Evolutionary conservation across 1,140 invertebrate species (phyloP).

Genomic region (Lordiphosa collinella): DNA sequence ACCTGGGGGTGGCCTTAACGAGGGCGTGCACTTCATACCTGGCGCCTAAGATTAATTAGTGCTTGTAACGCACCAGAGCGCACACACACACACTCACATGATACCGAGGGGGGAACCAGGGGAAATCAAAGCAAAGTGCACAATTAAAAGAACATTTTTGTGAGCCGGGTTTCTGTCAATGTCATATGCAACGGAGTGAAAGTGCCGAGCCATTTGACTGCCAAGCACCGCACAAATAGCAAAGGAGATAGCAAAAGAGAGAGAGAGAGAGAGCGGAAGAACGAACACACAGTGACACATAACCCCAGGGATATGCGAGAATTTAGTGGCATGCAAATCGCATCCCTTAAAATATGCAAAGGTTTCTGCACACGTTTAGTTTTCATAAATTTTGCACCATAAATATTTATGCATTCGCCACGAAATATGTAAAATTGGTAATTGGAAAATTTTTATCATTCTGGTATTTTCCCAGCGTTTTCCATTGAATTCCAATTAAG

Average conservation of each 20-base stretch:
- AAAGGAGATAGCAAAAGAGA: background rate
- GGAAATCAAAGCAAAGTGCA: constrained; percentile 64
- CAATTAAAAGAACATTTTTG: too few relatives aligned
- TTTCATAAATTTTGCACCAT: constrained; percentile 72
- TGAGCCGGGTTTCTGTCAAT: constrained; percentile 11
- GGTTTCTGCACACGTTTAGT: constrained; percentile 60
- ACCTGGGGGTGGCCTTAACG: constrained; percentile 14
- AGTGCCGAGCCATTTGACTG: constrained; percentile 19
- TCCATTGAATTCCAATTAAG: constrained; percentile 67
- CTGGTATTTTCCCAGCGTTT: constrained; percentile 2
- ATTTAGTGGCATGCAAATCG: constrained; percentile 68
- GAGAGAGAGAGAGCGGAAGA: background rate
- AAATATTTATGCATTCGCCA: constrained; percentile 65
- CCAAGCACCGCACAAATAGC: background rate
- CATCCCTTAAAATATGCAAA: constrained; percentile 69
- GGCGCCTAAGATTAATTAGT: constrained; percentile 67
- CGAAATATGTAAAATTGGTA: constrained; percentile 71
- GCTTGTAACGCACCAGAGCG: constrained; percentile 51
- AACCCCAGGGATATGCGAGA: constrained; percentile 52
- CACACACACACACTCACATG: constrained; percentile 24
- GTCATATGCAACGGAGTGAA: constrained; percentile 30
- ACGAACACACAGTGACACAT: constrained; percentile 48
- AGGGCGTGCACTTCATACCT: constrained; percentile 18
- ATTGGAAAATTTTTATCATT: constrained; percentile 76
- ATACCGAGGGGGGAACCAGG: constrained; percentile 29